phyloP scores from a whole-genome alignment of 2,797 vertebrate species.

The Smutsia gigantea region DNA sequence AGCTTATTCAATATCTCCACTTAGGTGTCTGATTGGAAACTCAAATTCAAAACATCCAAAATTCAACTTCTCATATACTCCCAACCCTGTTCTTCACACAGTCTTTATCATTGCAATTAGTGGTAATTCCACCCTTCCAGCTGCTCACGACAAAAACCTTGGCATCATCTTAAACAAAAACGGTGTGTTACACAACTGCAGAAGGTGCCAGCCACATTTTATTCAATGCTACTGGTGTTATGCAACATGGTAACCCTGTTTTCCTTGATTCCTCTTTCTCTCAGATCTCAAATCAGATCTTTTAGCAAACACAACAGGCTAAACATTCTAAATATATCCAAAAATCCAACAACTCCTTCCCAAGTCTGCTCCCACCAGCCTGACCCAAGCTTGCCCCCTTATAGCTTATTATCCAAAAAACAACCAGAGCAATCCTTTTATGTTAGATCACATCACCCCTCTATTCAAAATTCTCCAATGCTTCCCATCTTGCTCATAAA shows the following conservation, averaged over 20 bases:
- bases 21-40: conserved; percentile 10
- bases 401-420: conserved; percentile 12
- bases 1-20: not conserved
- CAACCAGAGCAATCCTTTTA: not conserved
- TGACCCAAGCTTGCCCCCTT: not conserved
- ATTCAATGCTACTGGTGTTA: not conserved
- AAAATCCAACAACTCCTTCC: not conserved
- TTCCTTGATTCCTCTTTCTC: conserved; percentile 21
- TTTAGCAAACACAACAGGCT: not conserved
- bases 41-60: conserved; percentile 13
- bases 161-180: not conserved
- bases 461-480: conserved; percentile 17
- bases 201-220: not conserved
- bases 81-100: not conserved
- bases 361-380: not conserved
- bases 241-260: conserved; percentile 8
- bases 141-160: not conserved
- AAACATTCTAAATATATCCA: not conserved
- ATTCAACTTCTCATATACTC: not conserved
- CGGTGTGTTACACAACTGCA: conserved; percentile 8
- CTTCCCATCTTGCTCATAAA: not conserved
- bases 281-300: not conserved
- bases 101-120: not conserved
- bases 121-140: not conserved
- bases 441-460: not conserved